Evolutionary conservation across 1,140 invertebrate genomes (phyloP).

Genomic region (Drosophila elegans): DNA sequence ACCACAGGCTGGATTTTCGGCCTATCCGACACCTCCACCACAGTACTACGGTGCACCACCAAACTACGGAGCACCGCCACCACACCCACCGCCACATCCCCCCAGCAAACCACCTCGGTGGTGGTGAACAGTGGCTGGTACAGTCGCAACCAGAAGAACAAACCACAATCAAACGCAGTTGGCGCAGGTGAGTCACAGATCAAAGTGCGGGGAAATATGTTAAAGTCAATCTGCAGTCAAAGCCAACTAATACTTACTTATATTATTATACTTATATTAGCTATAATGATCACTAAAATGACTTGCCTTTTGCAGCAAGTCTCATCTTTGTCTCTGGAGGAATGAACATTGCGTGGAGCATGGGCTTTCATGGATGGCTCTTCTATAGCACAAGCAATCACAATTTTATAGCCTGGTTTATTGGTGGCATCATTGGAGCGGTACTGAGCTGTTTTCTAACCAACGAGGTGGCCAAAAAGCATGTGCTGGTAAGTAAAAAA

Average conservation of each 20-base stretch:
- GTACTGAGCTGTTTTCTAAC: slow-evolving; percentile 39
- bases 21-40: slow-evolving; percentile 18
- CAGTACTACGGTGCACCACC: slow-evolving; percentile 33
- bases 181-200: slow-evolving; percentile 49
- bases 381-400: slow-evolving; percentile 1
- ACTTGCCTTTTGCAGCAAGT: slow-evolving; percentile 18
- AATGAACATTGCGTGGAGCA: slow-evolving; percentile 75
- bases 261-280: too few species aligned
- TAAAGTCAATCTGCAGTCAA: too few species aligned
- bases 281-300: too few species aligned
- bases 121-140: slow-evolving; percentile 36
- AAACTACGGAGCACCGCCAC: slow-evolving; percentile 6
- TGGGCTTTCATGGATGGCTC: slow-evolving; percentile 14
- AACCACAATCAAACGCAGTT: slow-evolving; percentile 64
- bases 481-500: slow-evolving; percentile 38
- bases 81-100: slow-evolving; percentile 2
- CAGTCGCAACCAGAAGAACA: slow-evolving; percentile 56
- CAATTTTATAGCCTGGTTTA: slow-evolving; percentile 58
- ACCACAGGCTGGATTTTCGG: slow-evolving; percentile 10
- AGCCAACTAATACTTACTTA: too few species aligned
- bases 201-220: background rate
- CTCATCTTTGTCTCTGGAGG: slow-evolving; percentile 67
- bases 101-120: slow-evolving; percentile 14
- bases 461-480: slow-evolving; percentile 60
- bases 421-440: slow-evolving; percentile 63